Conservation (phyloP, 2,888 invertebrate species). For the Salticus scenicus region DNA sequence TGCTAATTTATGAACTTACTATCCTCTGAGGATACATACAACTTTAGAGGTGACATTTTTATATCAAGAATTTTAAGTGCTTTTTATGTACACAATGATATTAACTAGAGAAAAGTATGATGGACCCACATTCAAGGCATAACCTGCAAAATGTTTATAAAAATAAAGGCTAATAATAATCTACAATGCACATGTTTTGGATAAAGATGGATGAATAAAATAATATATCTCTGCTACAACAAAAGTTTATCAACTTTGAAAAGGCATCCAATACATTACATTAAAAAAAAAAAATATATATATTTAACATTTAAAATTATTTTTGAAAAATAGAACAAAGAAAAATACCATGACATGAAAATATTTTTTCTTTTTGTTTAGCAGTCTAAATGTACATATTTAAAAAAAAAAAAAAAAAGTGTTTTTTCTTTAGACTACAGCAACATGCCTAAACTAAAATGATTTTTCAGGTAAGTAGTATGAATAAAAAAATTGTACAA, state of each 20-base stretch:
- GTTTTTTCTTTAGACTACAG: no score
- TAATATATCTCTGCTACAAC: neutral
- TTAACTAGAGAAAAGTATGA: conserved; percentile 47
- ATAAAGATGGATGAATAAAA: neutral
- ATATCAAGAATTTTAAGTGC: conserved; percentile 49
- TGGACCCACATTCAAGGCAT: conserved; percentile 62
- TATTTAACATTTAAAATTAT: no score
- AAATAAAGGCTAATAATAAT: conserved; percentile 50
- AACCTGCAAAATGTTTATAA: conserved; percentile 62
- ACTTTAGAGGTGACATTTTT: conserved; percentile 33
- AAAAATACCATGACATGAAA: no score
- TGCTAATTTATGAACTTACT: conserved; percentile 30
- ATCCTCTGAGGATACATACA: conserved; percentile 21
- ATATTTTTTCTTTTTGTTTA: no score
- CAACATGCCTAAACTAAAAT: no score
- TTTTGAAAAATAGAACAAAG: no score
- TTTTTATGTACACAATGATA: conserved; percentile 56
- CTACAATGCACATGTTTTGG: neutral
- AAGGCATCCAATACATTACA: neutral
- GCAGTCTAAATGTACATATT: no score
- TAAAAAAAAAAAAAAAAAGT: no score
- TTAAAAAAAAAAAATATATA: no score
- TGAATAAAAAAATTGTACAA: no score
- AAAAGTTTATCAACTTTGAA: conserved; percentile 1
- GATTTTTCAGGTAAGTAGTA: no score